These are phyloP conservation scores for Rhopalosiphum nymphaeae DNA, from an alignment of 2,888 invertebrate genomes.

Conservation along the genomic window DNA sequence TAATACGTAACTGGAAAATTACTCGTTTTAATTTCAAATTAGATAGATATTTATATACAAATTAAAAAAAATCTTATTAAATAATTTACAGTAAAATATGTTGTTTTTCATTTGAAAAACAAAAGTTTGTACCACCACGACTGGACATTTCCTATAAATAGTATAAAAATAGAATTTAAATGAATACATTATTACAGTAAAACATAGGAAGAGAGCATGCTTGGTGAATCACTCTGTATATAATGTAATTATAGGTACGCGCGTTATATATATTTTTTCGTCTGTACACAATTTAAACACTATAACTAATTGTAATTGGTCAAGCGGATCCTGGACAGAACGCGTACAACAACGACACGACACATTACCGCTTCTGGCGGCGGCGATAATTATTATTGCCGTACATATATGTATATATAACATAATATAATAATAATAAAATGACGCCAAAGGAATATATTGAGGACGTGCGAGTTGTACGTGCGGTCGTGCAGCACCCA, in stretches of 20 bases:
- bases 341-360: not conserved
- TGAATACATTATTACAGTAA: not conserved
- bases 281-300: not conserved
- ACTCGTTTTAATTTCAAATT: not conserved
- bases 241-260: not conserved
- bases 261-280: not conserved
- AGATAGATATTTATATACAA: too few relatives aligned
- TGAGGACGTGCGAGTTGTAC: not conserved
- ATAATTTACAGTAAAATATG: not conserved
- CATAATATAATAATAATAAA: not conserved
- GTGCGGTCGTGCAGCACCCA: not conserved
- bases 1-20: not conserved
- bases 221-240: not conserved
- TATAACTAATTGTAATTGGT: conserved; percentile 57
- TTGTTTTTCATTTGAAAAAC: not conserved
- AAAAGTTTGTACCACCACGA: not conserved
- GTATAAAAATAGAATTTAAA: not conserved
- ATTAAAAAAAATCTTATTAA: too few relatives aligned
- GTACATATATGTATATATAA: not conserved
- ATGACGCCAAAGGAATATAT: not conserved
- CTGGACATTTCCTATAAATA: not conserved
- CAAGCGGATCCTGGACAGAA: conserved; percentile 37
- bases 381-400: not conserved
- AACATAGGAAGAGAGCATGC: not conserved
- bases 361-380: not conserved